Evolutionary conservation across 2,888 invertebrate genomes (phyloP).

Genomic region (Fragum fragum): DNA sequence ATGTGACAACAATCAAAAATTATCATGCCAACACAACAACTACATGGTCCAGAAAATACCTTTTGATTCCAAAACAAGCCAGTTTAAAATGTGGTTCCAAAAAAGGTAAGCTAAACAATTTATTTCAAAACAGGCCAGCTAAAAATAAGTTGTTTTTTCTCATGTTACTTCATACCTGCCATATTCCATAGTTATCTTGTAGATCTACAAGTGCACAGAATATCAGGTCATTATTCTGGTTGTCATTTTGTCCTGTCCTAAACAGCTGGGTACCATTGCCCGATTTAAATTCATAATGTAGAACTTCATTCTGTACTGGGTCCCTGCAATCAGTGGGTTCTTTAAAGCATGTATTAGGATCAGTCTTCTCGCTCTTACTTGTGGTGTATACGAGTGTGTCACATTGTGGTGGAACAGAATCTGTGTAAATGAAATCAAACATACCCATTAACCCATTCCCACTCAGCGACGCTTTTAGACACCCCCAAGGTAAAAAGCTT

Average conservation of each 20-base stretch:
- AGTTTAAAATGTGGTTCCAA: no score
- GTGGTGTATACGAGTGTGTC: neutral
- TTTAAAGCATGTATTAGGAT: conserved; percentile 35
- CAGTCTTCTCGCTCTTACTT: conserved; percentile 42
- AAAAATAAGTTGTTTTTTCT: no score
- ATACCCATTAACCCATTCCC: no score
- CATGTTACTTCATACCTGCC: conserved; percentile 42
- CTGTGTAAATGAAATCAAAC: conserved; percentile 19
- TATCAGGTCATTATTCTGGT: neutral
- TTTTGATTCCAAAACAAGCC: no score
- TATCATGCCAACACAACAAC: no score
- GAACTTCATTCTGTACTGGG: conserved; percentile 26
- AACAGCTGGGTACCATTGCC: conserved; percentile 58
- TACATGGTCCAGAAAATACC: no score
- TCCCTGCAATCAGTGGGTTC: conserved; percentile 39
- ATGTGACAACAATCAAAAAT: no score
- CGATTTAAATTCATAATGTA: conserved; percentile 18
- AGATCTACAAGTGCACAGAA: conserved; percentile 42
- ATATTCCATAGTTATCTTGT: conserved; percentile 47
- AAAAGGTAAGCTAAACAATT: no score
- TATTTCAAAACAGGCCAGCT: no score
- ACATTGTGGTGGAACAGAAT: conserved; percentile 53
- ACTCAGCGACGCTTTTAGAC: no score
- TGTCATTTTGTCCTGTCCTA: conserved; percentile 5
- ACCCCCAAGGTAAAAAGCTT: no score